A percentile compares a stretch with the other conserved stretches of the same genome.
Conservation (phyloP, 2,797 vertebrate species). For the Eleutherodactylus coqui region DNA sequence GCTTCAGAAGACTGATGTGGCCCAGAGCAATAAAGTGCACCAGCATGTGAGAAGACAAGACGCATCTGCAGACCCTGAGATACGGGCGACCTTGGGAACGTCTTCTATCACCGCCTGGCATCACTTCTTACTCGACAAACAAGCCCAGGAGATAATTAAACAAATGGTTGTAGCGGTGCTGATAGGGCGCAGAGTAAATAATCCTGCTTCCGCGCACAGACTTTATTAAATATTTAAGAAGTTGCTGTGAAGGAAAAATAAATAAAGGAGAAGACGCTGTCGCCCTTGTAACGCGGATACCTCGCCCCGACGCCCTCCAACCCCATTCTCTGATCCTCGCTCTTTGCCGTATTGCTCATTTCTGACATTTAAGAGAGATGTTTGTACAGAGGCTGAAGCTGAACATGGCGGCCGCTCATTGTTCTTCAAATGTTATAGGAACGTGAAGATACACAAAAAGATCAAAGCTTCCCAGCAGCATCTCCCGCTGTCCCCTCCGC, state of each 20-base stretch:
- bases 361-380: neutral
- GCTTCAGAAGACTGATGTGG: too few species aligned
- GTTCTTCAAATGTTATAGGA: neutral
- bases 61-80: neutral
- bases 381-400: neutral
- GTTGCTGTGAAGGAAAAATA: constrained; percentile 4
- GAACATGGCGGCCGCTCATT: neutral
- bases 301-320: neutral
- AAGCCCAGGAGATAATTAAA: constrained; percentile 7
- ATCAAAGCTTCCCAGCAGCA: neutral
- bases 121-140: constrained; percentile 17
- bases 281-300: neutral
- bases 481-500: too few species aligned
- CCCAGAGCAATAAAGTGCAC: too few species aligned
- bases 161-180: constrained; percentile 6
- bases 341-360: neutral
- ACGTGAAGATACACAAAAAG: neutral
- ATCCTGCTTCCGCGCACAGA: neutral
- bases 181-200: constrained; percentile 28
- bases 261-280: constrained; percentile 17
- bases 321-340: neutral
- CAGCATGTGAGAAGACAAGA: too few species aligned
- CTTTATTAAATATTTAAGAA: constrained; percentile 46
- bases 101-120: constrained; percentile 7
- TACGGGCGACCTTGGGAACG: constrained; percentile 15